These are phyloP conservation scores for Pachypsylla venusta DNA, from an alignment of 1,140 invertebrate genomes.

Conservation along the genomic window DNA sequence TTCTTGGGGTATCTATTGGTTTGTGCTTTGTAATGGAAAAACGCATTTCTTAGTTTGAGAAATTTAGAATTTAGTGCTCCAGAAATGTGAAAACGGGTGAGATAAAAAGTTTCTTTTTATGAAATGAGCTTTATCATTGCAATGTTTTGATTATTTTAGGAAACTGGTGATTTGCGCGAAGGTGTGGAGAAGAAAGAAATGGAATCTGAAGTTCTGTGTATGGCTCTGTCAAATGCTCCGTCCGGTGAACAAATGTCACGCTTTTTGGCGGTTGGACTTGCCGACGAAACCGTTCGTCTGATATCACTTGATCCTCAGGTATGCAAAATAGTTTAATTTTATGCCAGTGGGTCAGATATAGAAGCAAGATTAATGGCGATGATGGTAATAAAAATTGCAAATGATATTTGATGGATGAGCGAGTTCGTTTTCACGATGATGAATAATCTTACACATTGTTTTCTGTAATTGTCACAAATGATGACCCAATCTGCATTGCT, in stretches of 20 bases:
- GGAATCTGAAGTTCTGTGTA: constrained; percentile 93
- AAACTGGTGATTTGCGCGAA: constrained; percentile 96
- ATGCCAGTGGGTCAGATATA: not conserved
- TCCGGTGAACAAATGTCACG: constrained; percentile 87
- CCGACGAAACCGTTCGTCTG: constrained; percentile 94
- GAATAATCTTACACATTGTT: not conserved
- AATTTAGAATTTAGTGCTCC: too few relatives aligned
- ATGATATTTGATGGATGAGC: not conserved
- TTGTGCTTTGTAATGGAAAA: too few relatives aligned
- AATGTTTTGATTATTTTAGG: too few relatives aligned
- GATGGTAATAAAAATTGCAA: not conserved
- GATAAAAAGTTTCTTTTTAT: too few relatives aligned
- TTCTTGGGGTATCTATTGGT: too few relatives aligned
- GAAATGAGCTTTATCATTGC: too few relatives aligned
- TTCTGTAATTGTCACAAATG: not conserved
- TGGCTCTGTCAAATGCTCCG: constrained; percentile 92
- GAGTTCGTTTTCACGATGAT: not conserved
- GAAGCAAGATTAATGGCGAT: too few relatives aligned
- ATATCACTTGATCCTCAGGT: constrained; percentile 90
- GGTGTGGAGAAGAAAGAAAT: constrained; percentile 95
- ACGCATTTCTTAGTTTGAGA: too few relatives aligned
- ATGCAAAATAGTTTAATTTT: constrained; percentile 29
- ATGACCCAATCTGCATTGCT: constrained; percentile 4
- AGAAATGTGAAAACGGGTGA: too few relatives aligned
- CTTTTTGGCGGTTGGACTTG: constrained; percentile 91